Conservation (phyloP, 2,888 invertebrate genomes). For the Drepana falcataria region DNA sequence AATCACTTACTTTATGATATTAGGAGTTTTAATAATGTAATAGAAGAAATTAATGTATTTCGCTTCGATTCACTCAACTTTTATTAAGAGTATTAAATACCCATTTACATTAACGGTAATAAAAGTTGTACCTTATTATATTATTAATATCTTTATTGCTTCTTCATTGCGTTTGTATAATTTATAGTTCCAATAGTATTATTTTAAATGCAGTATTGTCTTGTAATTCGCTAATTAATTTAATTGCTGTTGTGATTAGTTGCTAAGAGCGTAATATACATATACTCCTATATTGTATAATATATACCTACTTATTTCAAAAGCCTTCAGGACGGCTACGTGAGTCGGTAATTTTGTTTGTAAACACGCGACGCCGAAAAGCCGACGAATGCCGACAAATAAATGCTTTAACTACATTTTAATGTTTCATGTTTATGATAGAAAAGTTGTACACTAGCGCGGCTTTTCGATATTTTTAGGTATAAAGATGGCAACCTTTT, state of each 20-base stretch:
- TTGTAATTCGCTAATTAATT: slow-evolving; percentile 22
- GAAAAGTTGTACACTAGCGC: slow-evolving; percentile 62
- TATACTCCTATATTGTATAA: slow-evolving; percentile 1
- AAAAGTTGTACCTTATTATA: too few relatives aligned
- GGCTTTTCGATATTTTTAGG: slow-evolving; percentile 45
- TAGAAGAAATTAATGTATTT: slow-evolving; percentile 22
- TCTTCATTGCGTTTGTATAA: too few relatives aligned
- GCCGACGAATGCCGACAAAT: slow-evolving; percentile 32
- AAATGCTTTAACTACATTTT: slow-evolving; percentile 75
- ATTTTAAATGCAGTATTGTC: too few relatives aligned
- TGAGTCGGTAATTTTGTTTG: slow-evolving; percentile 16
- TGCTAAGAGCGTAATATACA: slow-evolving; percentile 59
- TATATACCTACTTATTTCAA: slow-evolving; percentile 29
- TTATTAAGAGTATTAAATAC: too few relatives aligned
- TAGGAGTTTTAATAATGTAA: slow-evolving; percentile 28
- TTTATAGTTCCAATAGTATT: neutral
- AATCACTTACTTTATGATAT: neutral
- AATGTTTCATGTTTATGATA: slow-evolving; percentile 69
- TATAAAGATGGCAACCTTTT: slow-evolving; percentile 14
- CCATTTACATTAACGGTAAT: too few relatives aligned
- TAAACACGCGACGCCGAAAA: too few relatives aligned
- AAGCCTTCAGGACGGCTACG: slow-evolving; percentile 73
- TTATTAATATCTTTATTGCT: too few relatives aligned
- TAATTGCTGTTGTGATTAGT: slow-evolving; percentile 68
- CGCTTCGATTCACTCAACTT: slow-evolving; percentile 13